Evolutionary conservation across 2,888 invertebrate species (phyloP).

Genomic region (Mimumesa dahlbomi): DNA sequence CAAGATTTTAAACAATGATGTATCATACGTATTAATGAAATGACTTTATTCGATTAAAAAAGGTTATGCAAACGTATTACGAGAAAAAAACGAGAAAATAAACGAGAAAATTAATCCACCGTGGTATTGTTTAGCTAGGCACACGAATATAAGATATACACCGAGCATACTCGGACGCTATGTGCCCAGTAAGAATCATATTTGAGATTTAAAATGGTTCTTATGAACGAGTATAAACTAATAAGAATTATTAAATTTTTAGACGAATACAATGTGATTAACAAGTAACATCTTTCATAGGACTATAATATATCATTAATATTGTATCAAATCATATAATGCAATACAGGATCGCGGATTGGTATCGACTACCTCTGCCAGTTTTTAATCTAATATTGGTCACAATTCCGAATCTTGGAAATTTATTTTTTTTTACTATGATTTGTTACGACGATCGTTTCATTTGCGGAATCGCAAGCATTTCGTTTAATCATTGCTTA

Average conservation of each 20-base stretch:
- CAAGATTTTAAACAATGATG: too few species aligned
- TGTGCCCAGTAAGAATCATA: too few species aligned
- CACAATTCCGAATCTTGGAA: slow-evolving; percentile 2
- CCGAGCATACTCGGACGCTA: too few species aligned
- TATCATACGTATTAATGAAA: too few species aligned
- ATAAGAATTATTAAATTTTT: slow-evolving; percentile 18
- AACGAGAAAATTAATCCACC: too few species aligned
- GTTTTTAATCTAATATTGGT: slow-evolving; percentile 11
- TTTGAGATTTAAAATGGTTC: slow-evolving; percentile 10
- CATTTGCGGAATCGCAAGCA: slow-evolving; percentile 17
- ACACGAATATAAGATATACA: too few species aligned
- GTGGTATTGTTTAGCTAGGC: too few species aligned
- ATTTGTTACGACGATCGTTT: neutral
- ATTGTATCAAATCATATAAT: slow-evolving; percentile 6
- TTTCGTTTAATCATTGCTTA: slow-evolving; percentile 37
- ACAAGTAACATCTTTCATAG: slow-evolving; percentile 33
- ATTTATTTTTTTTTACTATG: too few species aligned
- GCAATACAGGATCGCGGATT: neutral
- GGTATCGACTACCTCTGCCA: slow-evolving; percentile 4
- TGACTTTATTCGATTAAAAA: too few species aligned
- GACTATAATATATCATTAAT: slow-evolving; percentile 26
- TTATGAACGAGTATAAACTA: slow-evolving; percentile 14
- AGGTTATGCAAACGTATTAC: too few species aligned
- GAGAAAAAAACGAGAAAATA: too few species aligned
- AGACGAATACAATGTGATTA: slow-evolving; percentile 39